Base-by-base conservation (phyloP, 2,797 vertebrate species). In the Centropyge bicolor region DNA sequence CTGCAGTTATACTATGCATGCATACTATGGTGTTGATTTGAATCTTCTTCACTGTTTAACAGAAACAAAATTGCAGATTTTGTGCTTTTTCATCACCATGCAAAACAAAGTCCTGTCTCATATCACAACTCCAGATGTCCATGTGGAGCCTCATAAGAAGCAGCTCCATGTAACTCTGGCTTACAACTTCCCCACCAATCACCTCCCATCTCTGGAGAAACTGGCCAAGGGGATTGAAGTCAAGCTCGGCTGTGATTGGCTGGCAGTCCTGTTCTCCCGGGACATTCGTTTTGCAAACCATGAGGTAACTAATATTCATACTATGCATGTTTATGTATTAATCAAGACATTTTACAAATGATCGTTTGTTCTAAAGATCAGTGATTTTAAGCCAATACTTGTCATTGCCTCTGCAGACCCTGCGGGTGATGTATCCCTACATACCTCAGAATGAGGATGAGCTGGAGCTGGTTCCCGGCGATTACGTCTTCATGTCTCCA, bases 151-250 rank as follows among this genome's bases (percentile, higher is more conserved):
- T 62, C 98, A 99, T 74, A 98, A 96, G 95, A 99, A 98, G 94
- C 97, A 99, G 94, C 96, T 99, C 19, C 98, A 99, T 0, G 97
- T 99, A 16, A 99, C 98, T 0, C 92, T 99, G 88, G 98, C 98
- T 16, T 99, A 99, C 92, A 97, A 99, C 93, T 99, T 99, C 92
- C 97, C 97, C 84, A 85, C 94, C 52, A 95, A 95, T 88, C 97
- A 98, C 92, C 93, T 98, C 45, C 85, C 96, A 31, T 96, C 96
- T 0, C 94, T 98, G 84, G 97, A 99, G 95, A 98, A 98, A 85
- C 92, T 99, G 41, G 97, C 98, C 0, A 96, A 97, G 86, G 95
- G 94, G 88, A 97, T 99, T 0, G 98, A 99, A 0, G 95, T 98
- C 76, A 96, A 97, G 75, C 94, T 98, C 46, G 97, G 98, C 41